Base-by-base conservation (phyloP, 2,888 invertebrate species). In the Philhelius pedissequus region DNA sequence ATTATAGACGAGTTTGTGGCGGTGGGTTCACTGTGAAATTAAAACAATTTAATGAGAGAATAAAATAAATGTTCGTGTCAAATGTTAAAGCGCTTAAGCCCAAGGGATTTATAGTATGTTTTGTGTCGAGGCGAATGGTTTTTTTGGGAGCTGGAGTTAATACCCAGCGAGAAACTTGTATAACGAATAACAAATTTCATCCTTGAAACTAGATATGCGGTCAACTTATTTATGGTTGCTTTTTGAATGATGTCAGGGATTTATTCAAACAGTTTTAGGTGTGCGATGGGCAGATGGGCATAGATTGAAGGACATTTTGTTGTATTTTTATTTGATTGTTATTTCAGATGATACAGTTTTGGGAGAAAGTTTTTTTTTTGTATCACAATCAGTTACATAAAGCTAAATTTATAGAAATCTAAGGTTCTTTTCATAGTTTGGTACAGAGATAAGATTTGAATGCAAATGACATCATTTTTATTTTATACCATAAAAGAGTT, bases 1-100 rank as follows among this genome's bases (percentile, higher is more conserved):
- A 66, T 69, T 64, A 75, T 66, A 54, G 66, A 75, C 43, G 74
- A 52, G 58, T 32, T 40, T 58, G 50, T 32, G 64, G 70, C 15
- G 52, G 22, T 9, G 20, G 9, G 27, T 32, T 25, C n/a, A 18
- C 58, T 38, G 13, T 2, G 32, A 35, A 35, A 45, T 50, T 43
- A 74, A 56, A 50, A 7, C 30, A 68, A 73, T 40, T 68, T 64
- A 78, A 66, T 70, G 66, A 79, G 70, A 75, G 43, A 68, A 48
- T 64, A 69, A 74, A 45, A 52, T 38, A 20, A 64, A 38, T 52
- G 45, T 35, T 74, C 62, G 43, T 79, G 74, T 70, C 52, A 45
- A 58, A 79, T 70, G 70, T n/a, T 20, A 38, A 58, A 64, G 45
- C 43, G 50, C 18, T 74, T 54, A 54, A 27, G 15, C 5, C 54